phyloP scores from a whole-genome alignment of 2,888 invertebrate species.

The Erynnis tages region DNA sequence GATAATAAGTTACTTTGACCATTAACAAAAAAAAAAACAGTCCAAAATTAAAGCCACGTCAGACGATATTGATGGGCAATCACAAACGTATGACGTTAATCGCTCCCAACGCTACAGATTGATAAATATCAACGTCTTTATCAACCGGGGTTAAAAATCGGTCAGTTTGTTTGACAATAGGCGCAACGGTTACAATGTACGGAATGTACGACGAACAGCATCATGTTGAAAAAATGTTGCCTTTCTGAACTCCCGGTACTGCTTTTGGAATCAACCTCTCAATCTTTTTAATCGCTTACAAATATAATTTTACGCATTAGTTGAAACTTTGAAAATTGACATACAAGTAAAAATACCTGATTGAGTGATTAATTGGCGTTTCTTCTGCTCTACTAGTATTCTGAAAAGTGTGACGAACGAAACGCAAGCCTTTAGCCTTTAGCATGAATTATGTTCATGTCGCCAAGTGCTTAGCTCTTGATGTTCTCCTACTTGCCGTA shows the following conservation, averaged over 20 bases:
- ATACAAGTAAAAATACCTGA: no score
- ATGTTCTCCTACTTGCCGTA: no score
- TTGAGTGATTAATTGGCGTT: no score
- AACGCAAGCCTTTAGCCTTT: no score
- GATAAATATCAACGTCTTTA: constrained; percentile 33
- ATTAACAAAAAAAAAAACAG: no score
- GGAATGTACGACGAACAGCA: constrained; percentile 41
- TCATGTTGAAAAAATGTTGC: constrained; percentile 32
- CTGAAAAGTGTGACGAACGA: no score
- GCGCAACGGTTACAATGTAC: constrained; percentile 28
- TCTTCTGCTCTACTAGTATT: no score
- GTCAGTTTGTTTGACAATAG: constrained; percentile 40
- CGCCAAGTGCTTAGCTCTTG: no score
- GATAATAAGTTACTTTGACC: no score
- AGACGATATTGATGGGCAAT: not conserved
- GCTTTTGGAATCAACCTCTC: not conserved
- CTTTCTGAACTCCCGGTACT: constrained; percentile 18
- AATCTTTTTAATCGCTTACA: not conserved
- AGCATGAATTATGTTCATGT: no score
- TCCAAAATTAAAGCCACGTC: not conserved
- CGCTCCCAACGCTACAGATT: constrained; percentile 19
- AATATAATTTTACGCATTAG: not conserved
- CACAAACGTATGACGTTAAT: constrained; percentile 19
- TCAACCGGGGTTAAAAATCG: constrained; percentile 33
- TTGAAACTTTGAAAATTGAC: no score